phyloP scores from a whole-genome alignment of 2,888 invertebrate genomes.

The Ceraclea dissimilis region DNA sequence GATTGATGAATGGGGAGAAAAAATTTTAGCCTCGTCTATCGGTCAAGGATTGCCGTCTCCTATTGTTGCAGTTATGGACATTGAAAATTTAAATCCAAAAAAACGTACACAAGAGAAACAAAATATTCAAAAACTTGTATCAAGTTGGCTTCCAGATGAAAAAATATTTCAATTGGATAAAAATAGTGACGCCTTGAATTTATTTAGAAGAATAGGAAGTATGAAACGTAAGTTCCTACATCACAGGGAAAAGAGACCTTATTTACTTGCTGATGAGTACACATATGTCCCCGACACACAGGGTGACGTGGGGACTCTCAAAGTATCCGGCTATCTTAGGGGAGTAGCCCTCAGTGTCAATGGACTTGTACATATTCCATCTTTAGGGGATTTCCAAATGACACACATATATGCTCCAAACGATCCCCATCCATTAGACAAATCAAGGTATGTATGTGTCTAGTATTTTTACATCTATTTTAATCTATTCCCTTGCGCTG shows the following conservation, averaged over 20 bases:
- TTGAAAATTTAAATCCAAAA: constrained; percentile 66
- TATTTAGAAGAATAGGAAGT: constrained; percentile 60
- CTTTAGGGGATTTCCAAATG: constrained; percentile 92
- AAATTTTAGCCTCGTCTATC: constrained; percentile 66
- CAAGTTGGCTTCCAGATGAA: constrained; percentile 73
- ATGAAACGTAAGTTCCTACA: constrained; percentile 71
- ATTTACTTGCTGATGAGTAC: constrained; percentile 75
- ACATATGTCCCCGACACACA: constrained; percentile 51
- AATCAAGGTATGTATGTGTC: constrained; percentile 38
- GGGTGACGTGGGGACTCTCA: constrained; percentile 56
- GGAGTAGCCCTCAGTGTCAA: constrained; percentile 81
- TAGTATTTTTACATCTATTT: too few species aligned
- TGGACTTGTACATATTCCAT: constrained; percentile 82
- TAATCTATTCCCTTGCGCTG: too few species aligned
- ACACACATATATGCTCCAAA: constrained; percentile 62
- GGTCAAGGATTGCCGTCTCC: constrained; percentile 79
- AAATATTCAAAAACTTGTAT: constrained; percentile 55
- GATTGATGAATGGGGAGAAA: constrained; percentile 73
- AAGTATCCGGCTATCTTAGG: constrained; percentile 81
- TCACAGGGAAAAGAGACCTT: constrained; percentile 73
- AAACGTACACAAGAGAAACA: constrained; percentile 63
- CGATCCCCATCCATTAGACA: constrained; percentile 60
- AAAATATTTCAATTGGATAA: constrained; percentile 75
- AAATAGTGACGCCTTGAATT: constrained; percentile 63
- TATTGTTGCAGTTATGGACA: constrained; percentile 63